Evolutionary conservation across 2,797 vertebrate genomes (phyloP).

Genomic region (Danio tinwini): DNA sequence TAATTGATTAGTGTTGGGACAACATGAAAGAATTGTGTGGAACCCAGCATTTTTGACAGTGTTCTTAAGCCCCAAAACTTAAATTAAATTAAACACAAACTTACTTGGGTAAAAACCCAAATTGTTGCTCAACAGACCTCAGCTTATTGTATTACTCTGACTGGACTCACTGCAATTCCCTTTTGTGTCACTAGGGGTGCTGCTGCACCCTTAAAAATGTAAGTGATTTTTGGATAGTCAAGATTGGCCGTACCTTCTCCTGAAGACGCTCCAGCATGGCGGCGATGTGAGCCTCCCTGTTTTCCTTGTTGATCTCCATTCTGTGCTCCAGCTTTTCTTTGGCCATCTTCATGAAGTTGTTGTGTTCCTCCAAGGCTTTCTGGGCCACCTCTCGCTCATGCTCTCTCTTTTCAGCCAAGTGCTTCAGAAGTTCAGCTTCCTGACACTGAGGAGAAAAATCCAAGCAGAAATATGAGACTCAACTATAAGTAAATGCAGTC

Average conservation of each 20-base stretch:
- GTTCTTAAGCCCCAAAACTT: no score
- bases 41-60: no score
- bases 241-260: constrained; percentile 83
- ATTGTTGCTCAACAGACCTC: no score
- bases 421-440: constrained; percentile 92
- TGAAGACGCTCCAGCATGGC: constrained; percentile 88
- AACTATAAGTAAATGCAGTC: neutral
- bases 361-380: constrained; percentile 89
- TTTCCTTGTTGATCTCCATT: constrained; percentile 89
- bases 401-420: constrained; percentile 89
- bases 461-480: neutral
- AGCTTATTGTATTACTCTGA: neutral
- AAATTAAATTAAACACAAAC: no score
- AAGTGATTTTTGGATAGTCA: neutral
- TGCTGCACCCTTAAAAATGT: neutral
- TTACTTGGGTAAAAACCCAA: no score
- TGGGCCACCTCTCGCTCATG: constrained; percentile 91
- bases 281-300: constrained; percentile 85
- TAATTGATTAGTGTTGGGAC: no score
- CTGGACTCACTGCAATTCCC: neutral
- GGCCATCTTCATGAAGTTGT: constrained; percentile 87
- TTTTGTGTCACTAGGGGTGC: neutral
- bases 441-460: constrained; percentile 79
- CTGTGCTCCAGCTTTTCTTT: constrained; percentile 89
- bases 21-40: no score